Evolutionary conservation across 2,888 invertebrate genomes (phyloP).

Genomic region (Pachymerium ferrugineum): DNA sequence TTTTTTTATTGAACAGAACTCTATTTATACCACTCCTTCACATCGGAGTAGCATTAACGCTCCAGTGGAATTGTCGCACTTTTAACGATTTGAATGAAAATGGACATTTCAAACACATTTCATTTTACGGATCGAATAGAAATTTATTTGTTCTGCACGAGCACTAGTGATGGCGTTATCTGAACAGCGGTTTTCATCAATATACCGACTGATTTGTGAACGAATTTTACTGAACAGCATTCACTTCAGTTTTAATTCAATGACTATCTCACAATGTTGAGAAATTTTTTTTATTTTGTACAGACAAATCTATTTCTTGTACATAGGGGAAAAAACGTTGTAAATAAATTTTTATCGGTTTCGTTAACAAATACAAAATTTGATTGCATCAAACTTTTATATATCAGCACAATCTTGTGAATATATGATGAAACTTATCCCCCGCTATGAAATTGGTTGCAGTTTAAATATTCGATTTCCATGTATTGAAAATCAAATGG

Average conservation of each 20-base stretch:
- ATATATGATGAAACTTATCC: too few species aligned
- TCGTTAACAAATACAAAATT: not conserved
- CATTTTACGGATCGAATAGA: too few species aligned
- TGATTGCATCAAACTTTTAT: not conserved
- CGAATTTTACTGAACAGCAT: not conserved
- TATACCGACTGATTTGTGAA: not conserved
- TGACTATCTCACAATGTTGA: not conserved
- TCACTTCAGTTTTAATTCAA: not conserved
- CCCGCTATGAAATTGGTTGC: too few species aligned
- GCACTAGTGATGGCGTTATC: too few species aligned
- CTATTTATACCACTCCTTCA: not conserved
- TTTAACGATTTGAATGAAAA: not conserved
- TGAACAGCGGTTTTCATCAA: too few species aligned
- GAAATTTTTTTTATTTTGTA: not conserved
- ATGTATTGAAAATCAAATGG: too few species aligned
- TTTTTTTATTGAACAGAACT: too few species aligned
- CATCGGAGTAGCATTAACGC: not conserved
- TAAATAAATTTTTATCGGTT: slow-evolving; percentile 22
- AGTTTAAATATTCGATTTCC: too few species aligned
- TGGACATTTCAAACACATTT: too few species aligned
- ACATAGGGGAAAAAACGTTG: not conserved
- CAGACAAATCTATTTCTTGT: slow-evolving; percentile 25
- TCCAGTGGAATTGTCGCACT: slow-evolving; percentile 3
- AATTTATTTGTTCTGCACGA: too few species aligned
- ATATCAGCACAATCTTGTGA: not conserved